Conservation (phyloP, 2,888 invertebrate species). For the Meghimatium bilineatum region DNA sequence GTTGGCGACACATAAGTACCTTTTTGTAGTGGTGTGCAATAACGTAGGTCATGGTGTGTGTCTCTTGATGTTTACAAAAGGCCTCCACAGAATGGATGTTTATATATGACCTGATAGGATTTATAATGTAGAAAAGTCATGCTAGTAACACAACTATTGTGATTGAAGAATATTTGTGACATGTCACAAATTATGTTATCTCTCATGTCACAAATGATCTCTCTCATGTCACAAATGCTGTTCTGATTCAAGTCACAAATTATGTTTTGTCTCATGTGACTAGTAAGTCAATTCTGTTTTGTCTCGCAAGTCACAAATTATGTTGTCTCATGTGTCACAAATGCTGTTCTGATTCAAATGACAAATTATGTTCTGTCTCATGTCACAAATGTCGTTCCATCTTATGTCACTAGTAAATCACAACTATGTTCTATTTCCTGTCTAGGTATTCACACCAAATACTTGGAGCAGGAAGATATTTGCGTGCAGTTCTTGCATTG, state of each 20-base stretch:
- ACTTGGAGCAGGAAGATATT: slow-evolving; percentile 38
- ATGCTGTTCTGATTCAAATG: not conserved
- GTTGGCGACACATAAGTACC: too few relatives aligned
- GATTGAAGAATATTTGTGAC: too few relatives aligned
- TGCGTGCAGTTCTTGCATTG: slow-evolving; percentile 40
- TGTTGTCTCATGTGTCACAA: not conserved
- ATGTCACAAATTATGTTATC: too few relatives aligned
- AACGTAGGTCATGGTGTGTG: too few relatives aligned
- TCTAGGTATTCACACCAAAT: slow-evolving; percentile 21
- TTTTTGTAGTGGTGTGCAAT: too few relatives aligned
- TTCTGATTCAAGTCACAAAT: not conserved
- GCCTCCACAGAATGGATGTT: too few relatives aligned
- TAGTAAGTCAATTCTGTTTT: too few relatives aligned
- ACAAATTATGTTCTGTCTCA: not conserved
- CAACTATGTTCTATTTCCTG: too few relatives aligned
- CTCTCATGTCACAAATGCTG: not conserved
- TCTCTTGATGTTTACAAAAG: too few relatives aligned
- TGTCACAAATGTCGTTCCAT: not conserved
- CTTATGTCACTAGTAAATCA: too few relatives aligned
- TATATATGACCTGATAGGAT: too few relatives aligned
- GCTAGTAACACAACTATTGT: not conserved
- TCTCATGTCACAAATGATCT: not conserved
- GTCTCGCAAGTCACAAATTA: not conserved
- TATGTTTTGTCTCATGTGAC: not conserved
- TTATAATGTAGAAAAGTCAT: too few relatives aligned